phyloP scores from a whole-genome alignment of 2,888 invertebrate genomes.

The Barypeithes pellucidus region DNA sequence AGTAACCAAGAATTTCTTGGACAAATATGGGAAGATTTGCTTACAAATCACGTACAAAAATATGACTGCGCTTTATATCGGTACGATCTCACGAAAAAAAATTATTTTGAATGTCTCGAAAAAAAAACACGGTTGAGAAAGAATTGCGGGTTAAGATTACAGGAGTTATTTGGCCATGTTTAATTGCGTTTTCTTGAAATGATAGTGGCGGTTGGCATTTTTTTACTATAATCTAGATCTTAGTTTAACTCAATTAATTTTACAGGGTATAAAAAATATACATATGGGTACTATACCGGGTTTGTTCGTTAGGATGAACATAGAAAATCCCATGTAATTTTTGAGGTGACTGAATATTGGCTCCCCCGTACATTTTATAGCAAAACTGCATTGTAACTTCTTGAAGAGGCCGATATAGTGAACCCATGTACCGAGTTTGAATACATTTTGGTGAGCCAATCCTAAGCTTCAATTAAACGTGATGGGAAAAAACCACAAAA shows the following conservation, averaged over 20 bases:
- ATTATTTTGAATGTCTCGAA: conserved; percentile 31
- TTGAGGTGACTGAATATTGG: too few relatives aligned
- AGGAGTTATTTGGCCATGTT: conserved; percentile 9
- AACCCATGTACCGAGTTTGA: too few relatives aligned
- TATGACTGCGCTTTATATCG: conserved; percentile 25
- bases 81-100: conserved; percentile 37
- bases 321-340: too few relatives aligned
- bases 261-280: too few relatives aligned
- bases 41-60: conserved; percentile 43
- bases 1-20: conserved; percentile 41
- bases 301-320: too few relatives aligned
- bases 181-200: conserved; percentile 13
- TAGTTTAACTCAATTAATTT: neutral
- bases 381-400: too few relatives aligned
- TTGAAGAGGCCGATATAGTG: too few relatives aligned
- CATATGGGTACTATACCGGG: too few relatives aligned
- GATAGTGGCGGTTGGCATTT: neutral
- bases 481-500: too few relatives aligned
- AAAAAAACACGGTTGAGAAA: conserved; percentile 22
- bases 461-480: too few relatives aligned
- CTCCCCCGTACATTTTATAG: too few relatives aligned
- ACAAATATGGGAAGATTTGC: conserved; percentile 36
- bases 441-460: too few relatives aligned
- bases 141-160: conserved; percentile 22
- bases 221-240: neutral